Evolutionary conservation across 1,140 invertebrate genomes (phyloP), one percentile per base, ranked within the genome.

Genomic region (Bombus ignitus): DNA sequence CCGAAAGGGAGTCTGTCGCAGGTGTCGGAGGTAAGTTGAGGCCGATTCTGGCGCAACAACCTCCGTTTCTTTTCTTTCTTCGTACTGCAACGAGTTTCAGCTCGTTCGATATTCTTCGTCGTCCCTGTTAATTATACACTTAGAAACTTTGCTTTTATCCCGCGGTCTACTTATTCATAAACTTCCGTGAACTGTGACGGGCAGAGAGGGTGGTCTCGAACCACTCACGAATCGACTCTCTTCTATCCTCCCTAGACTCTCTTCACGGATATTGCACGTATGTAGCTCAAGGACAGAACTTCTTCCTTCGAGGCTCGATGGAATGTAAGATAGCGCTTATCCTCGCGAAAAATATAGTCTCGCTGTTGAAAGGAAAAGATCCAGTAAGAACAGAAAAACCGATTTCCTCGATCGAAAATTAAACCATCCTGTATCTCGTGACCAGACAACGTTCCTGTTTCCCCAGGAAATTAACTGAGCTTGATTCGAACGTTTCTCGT

Each of bases 71-170:
- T 76, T 44, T n/a, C 77, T 65, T 25, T 70, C 66, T 74, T 28
- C 47, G 62, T 85, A 85, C 65, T 83, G 44, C n/a, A 68, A 3
- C 44, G 77, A 88, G 86, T 86, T 88, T 88, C 72, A 83, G 59
- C 86, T 83, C 83, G 59, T 81, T 86, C 79, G 70, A 87, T 76
- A 39, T 74, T 44, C 42, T 4, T 28, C 82, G 18, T 18, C 75
- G 71, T 39, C 32, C 83, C 73, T 83, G 83, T 83, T 90, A 90
- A 90, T 90, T 90, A 90, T 86, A 90, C 89, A 81, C 87, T 90
- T 88, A 86, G 57, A 74, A 90, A 90, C 89, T 90, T 90, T 90
- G 77, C 89, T 90, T 90, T 90, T 88, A 90, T 88, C 89, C 47
- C 81, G 35, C 25, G 86, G 83, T 84, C 83, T 86, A 86, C 89